phyloP scores from a whole-genome alignment of 2,113 vertebrate species.

The Notiomystis cincta region DNA sequence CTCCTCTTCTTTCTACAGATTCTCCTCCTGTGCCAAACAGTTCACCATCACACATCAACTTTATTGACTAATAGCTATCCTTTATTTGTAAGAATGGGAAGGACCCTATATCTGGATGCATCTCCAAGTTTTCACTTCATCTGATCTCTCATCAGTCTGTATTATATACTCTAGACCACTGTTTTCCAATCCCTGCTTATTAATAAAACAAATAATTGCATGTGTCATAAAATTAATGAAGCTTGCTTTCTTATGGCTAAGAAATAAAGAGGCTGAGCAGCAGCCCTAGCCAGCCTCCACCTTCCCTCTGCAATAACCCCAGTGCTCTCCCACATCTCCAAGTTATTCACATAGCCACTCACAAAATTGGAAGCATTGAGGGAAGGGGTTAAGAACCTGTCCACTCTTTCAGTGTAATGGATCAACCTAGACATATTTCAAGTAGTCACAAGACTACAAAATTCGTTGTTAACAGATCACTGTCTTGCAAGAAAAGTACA shows the following conservation, averaged over 20 bases:
- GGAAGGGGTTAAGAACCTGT: background rate
- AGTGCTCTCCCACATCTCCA: background rate
- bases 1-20: background rate
- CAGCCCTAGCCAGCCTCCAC: background rate
- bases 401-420: background rate
- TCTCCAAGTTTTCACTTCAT: background rate
- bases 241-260: background rate
- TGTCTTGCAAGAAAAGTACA: background rate
- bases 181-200: background rate
- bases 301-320: background rate
- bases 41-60: background rate
- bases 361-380: background rate
- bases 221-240: background rate
- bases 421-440: background rate
- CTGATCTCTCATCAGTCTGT: background rate
- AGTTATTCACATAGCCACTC: fast-evolving
- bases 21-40: too few relatives aligned
- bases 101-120: background rate
- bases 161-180: background rate
- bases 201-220: background rate
- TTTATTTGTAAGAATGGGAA: background rate
- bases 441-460: background rate
- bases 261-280: background rate
- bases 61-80: background rate
- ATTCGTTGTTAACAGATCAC: background rate